phyloP scores from a whole-genome alignment of 2,797 vertebrate genomes.

The Rhinogobio ventralis region DNA sequence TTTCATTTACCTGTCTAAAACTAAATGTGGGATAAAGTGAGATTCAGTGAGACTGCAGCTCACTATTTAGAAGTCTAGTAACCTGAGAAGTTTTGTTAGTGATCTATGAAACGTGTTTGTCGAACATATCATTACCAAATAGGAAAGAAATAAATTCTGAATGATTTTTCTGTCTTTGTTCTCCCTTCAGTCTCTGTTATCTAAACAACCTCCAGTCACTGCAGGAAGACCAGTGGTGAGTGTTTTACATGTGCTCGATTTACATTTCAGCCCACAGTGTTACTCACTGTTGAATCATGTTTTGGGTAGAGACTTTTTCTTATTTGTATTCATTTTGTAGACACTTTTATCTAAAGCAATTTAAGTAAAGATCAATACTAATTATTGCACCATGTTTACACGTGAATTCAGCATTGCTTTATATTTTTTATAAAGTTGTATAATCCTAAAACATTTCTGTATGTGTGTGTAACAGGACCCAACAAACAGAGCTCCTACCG shows the following conservation, averaged over 20 bases:
- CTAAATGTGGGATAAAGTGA: not conserved
- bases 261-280: constrained; percentile 5
- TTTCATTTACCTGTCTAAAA: not conserved
- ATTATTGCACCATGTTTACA: not conserved
- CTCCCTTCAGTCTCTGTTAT: constrained; percentile 87
- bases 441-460: constrained; percentile 29
- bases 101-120: not conserved
- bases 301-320: not conserved
- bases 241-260: constrained; percentile 51
- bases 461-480: constrained; percentile 81
- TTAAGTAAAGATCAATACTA: not conserved
- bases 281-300: not conserved
- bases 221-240: constrained; percentile 95
- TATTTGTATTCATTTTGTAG: not conserved
- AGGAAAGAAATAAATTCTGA: not conserved
- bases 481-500: constrained; percentile 91
- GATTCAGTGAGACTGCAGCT: not conserved
- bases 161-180: constrained; percentile 10
- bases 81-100: not conserved
- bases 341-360: not conserved
- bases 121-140: not conserved
- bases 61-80: not conserved
- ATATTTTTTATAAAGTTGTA: no score
- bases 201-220: constrained; percentile 92
- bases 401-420: not conserved